Conservation (phyloP, 2,113 vertebrate species). For the Poecilia latipinna region DNA sequence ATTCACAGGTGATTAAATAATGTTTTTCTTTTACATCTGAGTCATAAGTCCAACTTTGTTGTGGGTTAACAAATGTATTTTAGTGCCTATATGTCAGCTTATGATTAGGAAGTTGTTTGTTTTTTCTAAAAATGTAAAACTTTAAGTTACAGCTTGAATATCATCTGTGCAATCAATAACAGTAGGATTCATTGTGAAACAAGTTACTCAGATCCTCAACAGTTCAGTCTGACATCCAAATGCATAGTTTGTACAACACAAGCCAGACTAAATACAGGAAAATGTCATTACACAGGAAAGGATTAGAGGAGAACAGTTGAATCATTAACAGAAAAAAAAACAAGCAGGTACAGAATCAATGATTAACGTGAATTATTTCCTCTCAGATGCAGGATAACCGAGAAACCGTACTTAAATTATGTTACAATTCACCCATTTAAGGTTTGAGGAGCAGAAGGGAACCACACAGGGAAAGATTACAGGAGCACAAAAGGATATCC, state of each 20-base stretch:
- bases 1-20: no score
- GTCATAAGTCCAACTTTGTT: no score
- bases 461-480: slow-evolving; percentile 44
- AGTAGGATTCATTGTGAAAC: background rate
- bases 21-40: no score
- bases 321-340: slow-evolving; percentile 7
- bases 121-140: background rate
- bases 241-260: background rate
- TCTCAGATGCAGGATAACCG: background rate
- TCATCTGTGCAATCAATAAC: background rate
- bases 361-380: background rate
- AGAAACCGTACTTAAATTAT: background rate
- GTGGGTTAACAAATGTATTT: no score
- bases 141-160: background rate
- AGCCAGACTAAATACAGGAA: background rate
- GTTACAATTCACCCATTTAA: slow-evolving; percentile 8
- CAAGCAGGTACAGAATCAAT: background rate
- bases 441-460: slow-evolving; percentile 42
- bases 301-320: slow-evolving; percentile 15
- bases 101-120: no score
- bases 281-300: slow-evolving; percentile 4
- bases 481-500: slow-evolving; percentile 88
- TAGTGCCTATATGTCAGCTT: no score
- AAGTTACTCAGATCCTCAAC: background rate
- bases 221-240: background rate